A percentile compares a stretch with the other conserved stretches of the same genome.
phyloP scores from a whole-genome alignment of 2,888 invertebrate species.

The Athripsodes cinereus region DNA sequence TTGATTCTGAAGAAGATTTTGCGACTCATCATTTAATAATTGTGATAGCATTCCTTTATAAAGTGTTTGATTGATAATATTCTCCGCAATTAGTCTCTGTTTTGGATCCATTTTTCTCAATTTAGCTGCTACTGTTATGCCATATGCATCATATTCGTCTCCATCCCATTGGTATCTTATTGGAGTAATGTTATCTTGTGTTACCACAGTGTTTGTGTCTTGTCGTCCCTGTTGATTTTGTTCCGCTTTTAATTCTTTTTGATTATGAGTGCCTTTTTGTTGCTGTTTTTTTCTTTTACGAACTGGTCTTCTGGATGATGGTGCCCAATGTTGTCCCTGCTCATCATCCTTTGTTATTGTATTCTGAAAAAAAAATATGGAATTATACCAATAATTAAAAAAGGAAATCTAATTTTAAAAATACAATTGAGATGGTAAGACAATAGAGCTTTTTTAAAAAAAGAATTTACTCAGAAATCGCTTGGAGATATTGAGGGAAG shows the following conservation, averaged over 20 bases:
- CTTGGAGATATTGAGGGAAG: no score
- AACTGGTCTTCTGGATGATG: slow-evolving; percentile 23
- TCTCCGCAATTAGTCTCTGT: slow-evolving; percentile 24
- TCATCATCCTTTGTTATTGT: not conserved
- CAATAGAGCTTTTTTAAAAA: no score
- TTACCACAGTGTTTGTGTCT: no score
- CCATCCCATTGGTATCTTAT: slow-evolving; percentile 13
- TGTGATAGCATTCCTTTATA: slow-evolving; percentile 26
- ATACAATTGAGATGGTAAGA: no score
- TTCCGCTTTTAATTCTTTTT: not conserved
- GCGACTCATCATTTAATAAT: slow-evolving; percentile 1
- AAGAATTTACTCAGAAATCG: no score
- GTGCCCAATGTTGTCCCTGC: no score
- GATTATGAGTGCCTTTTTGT: not conserved
- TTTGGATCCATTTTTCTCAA: slow-evolving; percentile 23
- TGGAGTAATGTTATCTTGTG: no score
- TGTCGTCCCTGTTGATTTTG: not conserved
- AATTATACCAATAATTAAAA: no score
- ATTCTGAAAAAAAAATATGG: not conserved
- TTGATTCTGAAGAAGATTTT: no score
- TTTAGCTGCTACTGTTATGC: slow-evolving; percentile 24
- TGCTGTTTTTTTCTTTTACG: slow-evolving; percentile 14
- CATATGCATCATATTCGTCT: slow-evolving; percentile 25
- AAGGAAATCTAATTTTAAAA: no score
- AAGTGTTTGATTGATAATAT: slow-evolving; percentile 25